Conservation (phyloP, 1,140 invertebrate genomes). For the Drosophila cardini region DNA sequence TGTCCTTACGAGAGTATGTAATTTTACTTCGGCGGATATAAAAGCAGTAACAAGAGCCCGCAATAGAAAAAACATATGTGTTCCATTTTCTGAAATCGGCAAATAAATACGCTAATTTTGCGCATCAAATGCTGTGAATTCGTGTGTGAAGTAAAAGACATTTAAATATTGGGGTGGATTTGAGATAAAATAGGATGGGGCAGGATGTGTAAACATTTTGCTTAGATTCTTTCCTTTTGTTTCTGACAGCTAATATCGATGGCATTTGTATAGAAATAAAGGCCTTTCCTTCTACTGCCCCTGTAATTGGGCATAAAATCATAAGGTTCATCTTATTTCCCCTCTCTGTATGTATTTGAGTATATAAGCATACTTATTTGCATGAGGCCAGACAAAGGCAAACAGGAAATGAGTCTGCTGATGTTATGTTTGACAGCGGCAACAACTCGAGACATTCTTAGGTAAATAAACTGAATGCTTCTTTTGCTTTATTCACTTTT, state of each 20-base stretch:
- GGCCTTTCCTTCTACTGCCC: constrained; percentile 20
- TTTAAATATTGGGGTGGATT: constrained; percentile 45
- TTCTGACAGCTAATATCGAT: constrained; percentile 48
- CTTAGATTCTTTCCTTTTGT: constrained; percentile 45
- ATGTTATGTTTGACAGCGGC: constrained; percentile 31
- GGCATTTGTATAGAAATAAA: constrained; percentile 44
- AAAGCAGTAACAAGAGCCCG: constrained; percentile 20
- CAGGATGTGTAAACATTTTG: constrained; percentile 54
- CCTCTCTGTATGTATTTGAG: not conserved
- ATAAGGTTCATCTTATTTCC: constrained; percentile 1
- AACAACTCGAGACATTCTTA: constrained; percentile 30
- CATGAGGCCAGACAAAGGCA: constrained; percentile 52
- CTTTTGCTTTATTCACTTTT: constrained; percentile 37
- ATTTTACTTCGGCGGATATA: constrained; percentile 43
- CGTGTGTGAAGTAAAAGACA: constrained; percentile 56
- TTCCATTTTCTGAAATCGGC: constrained; percentile 25
- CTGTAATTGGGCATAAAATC: constrained; percentile 48
- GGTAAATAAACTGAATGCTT: constrained; percentile 18
- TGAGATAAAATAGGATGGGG: not conserved
- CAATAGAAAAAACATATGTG: not conserved
- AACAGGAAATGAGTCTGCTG: constrained; percentile 58
- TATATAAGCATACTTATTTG: constrained; percentile 24
- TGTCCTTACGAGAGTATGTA: constrained; percentile 13
- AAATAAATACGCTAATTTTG: constrained; percentile 67
- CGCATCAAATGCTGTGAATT: constrained; percentile 69